phyloP scores from a whole-genome alignment of 2,888 invertebrate species.

The Nemurella pictetii region DNA sequence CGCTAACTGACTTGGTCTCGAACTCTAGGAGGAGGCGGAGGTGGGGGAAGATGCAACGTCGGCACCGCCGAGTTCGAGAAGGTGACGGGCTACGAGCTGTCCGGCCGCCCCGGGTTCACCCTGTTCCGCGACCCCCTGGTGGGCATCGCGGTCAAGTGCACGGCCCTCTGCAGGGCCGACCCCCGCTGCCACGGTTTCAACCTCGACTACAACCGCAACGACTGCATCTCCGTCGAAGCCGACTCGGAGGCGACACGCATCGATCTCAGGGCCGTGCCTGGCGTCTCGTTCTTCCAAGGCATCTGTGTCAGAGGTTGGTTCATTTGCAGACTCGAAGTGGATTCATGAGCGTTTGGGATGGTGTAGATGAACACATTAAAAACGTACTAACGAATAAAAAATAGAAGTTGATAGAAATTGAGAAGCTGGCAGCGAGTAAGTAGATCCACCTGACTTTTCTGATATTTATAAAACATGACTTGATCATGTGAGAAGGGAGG shows the following conservation, averaged over 20 bases:
- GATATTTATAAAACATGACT: no score
- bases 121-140: conserved; percentile 48
- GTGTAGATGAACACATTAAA: no score
- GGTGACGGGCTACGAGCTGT: conserved; percentile 50
- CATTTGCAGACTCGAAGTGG: no score
- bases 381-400: no score
- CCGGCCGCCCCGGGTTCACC: conserved; percentile 46
- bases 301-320: conserved; percentile 49
- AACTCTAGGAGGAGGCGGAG: conserved; percentile 38
- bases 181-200: conserved; percentile 52
- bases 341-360: no score
- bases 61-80: conserved; percentile 50
- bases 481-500: no score
- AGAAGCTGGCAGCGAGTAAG: no score
- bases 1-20: no score
- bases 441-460: no score
- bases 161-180: conserved; percentile 50
- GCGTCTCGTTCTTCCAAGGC: conserved; percentile 50
- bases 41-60: conserved; percentile 47
- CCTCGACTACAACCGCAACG: conserved; percentile 52
- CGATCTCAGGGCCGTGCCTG: conserved; percentile 48
- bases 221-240: conserved; percentile 50
- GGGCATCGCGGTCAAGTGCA: conserved; percentile 52
- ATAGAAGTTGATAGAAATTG: no score
- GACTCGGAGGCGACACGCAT: conserved; percentile 47